Conservation (phyloP, 2,113 vertebrate genomes). For the Rhinolophus sinicus region DNA sequence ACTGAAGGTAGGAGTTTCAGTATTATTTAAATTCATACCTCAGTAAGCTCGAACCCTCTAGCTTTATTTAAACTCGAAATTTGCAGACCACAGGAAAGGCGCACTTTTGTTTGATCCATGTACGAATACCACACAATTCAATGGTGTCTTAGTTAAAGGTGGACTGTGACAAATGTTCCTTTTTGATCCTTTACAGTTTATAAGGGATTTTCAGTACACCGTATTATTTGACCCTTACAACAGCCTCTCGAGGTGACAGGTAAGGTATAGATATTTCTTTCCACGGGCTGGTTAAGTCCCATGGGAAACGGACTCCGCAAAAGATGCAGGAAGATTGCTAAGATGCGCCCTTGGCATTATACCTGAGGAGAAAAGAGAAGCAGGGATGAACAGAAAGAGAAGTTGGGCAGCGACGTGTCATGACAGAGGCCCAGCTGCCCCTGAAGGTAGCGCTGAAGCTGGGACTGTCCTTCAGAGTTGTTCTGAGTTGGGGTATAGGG, state of each 20-base stretch:
- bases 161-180: not conserved
- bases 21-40: not conserved
- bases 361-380: not conserved
- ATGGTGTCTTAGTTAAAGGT: not conserved
- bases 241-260: not conserved
- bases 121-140: not conserved
- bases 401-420: not conserved
- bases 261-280: not conserved
- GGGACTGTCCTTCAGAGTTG: not conserved
- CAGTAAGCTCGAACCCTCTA: not conserved
- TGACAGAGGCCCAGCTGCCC: fast-evolving
- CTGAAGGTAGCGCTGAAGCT: not conserved
- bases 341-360: too few relatives aligned
- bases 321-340: not conserved
- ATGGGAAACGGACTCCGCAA: not conserved
- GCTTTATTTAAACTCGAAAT: not conserved
- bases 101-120: not conserved
- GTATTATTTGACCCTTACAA: not conserved
- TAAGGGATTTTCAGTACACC: not conserved
- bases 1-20: not conserved
- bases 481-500: not conserved
- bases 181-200: not conserved
- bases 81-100: not conserved
- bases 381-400: not conserved
- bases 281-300: not conserved